Percentiles rank a stretch among this genome's conserved stretches.
phyloP scores from a whole-genome alignment of 53 echinoderm and acorn worm species.

The Echinometra lucunter region DNA sequence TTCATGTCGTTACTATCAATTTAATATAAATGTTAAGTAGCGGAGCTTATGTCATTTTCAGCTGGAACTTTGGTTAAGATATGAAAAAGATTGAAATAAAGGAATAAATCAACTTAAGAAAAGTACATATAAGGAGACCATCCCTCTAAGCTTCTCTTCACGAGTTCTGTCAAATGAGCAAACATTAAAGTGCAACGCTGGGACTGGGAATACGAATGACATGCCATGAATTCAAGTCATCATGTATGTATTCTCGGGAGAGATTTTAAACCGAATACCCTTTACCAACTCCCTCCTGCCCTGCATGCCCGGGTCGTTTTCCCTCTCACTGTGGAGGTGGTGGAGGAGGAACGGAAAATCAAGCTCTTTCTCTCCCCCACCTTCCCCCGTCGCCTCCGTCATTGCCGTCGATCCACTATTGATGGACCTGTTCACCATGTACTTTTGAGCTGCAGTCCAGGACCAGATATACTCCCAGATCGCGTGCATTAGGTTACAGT shows the following conservation, averaged over 20 bases:
- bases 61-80: too few relatives aligned
- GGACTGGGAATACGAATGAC: not conserved
- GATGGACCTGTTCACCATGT: not conserved
- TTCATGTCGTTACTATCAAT: too few relatives aligned
- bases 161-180: not conserved
- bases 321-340: not conserved
- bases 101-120: too few relatives aligned
- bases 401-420: not conserved
- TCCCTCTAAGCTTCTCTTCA: not conserved
- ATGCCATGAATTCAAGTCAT: slow-evolving; percentile 29
- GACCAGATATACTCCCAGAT: slow-evolving; percentile 5
- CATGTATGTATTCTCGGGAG: not conserved
- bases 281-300: not conserved
- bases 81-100: too few relatives aligned
- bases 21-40: too few relatives aligned
- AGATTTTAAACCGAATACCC: not conserved
- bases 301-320: not conserved
- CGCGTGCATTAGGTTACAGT: not conserved
- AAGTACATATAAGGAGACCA: too few relatives aligned
- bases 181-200: not conserved
- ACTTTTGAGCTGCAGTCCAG: slow-evolving; percentile 29
- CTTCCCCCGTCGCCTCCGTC: slow-evolving; percentile 42
- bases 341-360: not conserved
- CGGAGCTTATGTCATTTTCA: too few relatives aligned
- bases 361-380: slow-evolving; percentile 21